These are phyloP conservation scores for Lasioglossum oenotherae DNA, from an alignment of 2,888 invertebrate genomes.

Conservation along the genomic window DNA sequence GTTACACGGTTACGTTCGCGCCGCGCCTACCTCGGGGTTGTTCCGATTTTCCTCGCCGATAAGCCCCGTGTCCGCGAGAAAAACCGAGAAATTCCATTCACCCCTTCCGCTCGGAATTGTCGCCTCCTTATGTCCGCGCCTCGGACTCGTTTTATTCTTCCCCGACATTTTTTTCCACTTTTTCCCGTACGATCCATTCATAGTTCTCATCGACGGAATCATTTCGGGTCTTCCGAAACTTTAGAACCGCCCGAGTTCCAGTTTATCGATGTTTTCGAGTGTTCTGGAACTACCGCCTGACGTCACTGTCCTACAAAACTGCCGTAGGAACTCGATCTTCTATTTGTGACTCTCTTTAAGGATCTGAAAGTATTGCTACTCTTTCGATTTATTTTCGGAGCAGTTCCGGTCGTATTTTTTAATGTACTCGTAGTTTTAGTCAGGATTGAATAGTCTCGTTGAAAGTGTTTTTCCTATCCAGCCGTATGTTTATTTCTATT, in stretches of 20 bases:
- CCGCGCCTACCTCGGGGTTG: slow-evolving; percentile 61
- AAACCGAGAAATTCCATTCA: slow-evolving; percentile 49
- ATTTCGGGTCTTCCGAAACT: neutral
- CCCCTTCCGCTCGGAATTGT: slow-evolving; percentile 33
- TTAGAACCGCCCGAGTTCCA: neutral
- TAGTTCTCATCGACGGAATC: neutral
- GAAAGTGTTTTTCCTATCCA: neutral
- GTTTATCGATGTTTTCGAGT: slow-evolving; percentile 15
- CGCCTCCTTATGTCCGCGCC: neutral
- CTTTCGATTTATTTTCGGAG: neutral
- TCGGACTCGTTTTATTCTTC: neutral
- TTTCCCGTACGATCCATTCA: neutral
- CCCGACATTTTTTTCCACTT: neutral
- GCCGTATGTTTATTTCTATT: neutral
- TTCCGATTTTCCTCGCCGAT: slow-evolving; percentile 53
- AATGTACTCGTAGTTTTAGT: neutral
- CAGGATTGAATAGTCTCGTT: neutral
- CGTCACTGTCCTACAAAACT: slow-evolving; percentile 1
- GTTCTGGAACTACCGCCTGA: neutral
- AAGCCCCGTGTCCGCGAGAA: slow-evolving; percentile 33
- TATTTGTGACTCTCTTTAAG: neutral
- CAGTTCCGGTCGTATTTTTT: neutral
- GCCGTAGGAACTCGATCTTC: neutral
- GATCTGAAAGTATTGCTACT: neutral
- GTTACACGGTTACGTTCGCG: slow-evolving; percentile 68